Conservation (phyloP, 2,797 vertebrate species). For the Lepilemur septentrionalis region DNA sequence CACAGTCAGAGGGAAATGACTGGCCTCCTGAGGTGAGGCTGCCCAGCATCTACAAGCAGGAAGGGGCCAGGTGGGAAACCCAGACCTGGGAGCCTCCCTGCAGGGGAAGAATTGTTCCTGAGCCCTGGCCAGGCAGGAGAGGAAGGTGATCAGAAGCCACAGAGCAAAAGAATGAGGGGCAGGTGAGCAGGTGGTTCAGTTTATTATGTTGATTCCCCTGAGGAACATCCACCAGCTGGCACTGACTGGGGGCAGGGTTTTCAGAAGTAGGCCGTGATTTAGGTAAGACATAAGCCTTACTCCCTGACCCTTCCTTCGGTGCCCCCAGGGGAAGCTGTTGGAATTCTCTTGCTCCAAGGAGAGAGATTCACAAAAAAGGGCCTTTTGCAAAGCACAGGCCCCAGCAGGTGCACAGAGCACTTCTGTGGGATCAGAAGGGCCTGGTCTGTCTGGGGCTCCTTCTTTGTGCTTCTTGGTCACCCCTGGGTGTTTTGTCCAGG, state of each 20-base stretch:
- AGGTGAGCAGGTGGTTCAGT: not conserved
- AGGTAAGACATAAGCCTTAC: not conserved
- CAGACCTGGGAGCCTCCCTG: not conserved
- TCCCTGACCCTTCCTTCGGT: not conserved
- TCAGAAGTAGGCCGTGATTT: not conserved
- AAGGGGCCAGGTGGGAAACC: not conserved
- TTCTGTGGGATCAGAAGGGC: not conserved
- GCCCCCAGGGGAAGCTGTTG: not conserved
- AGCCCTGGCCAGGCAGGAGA: not conserved
- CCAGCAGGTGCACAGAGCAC: not conserved
- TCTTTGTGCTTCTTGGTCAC: not conserved
- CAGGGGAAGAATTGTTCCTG: not conserved
- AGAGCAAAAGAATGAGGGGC: not conserved
- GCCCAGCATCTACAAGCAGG: not conserved
- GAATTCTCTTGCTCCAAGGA: not conserved
- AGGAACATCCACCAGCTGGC: not conserved
- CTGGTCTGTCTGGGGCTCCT: not conserved
- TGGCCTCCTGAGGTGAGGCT: fast-evolving
- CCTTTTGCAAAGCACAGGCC: not conserved
- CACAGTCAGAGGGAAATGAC: not conserved
- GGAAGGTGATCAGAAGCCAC: not conserved
- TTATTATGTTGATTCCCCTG: not conserved
- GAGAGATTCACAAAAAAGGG: not conserved
- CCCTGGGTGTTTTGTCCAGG: too few relatives aligned
- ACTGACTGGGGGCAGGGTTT: not conserved